Conservation (phyloP, 2,888 invertebrate species). For the Tenodera sinensis region DNA sequence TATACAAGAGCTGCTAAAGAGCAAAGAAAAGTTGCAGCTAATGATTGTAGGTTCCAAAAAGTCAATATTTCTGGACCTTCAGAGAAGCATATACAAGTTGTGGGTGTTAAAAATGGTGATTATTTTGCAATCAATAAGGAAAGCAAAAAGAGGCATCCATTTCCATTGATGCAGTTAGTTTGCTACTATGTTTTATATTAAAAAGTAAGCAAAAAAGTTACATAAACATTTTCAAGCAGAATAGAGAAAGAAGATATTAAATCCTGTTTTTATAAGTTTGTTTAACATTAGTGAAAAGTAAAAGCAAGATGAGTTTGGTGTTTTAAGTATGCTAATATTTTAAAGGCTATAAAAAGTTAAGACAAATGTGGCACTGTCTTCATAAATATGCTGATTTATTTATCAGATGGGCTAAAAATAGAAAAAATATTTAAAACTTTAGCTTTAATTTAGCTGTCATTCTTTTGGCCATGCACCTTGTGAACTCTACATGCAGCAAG, state of each 20-base stretch:
- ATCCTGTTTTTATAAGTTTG: not conserved
- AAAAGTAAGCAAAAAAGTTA: not conserved
- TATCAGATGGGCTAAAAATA: not conserved
- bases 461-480: not conserved
- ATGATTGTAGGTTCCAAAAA: not conserved
- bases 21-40: not conserved
- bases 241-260: not conserved
- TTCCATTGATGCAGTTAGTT: not conserved
- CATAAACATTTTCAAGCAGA: not conserved
- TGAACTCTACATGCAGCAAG: not conserved
- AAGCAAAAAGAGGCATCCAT: not conserved
- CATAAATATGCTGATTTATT: not conserved
- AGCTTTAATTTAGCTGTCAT: not conserved
- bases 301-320: not conserved
- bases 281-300: not conserved
- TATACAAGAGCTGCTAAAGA: not conserved
- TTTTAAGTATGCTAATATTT: too few species aligned
- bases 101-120: not conserved
- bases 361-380: not conserved
- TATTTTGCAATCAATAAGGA: not conserved
- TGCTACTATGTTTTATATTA: not conserved
- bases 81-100: constrained; percentile 11
- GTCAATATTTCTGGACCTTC: constrained; percentile 31
- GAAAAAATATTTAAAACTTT: not conserved
- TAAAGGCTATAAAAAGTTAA: not conserved